phyloP scores from a whole-genome alignment of 2,888 invertebrate species.

The Escarpia spicata region DNA sequence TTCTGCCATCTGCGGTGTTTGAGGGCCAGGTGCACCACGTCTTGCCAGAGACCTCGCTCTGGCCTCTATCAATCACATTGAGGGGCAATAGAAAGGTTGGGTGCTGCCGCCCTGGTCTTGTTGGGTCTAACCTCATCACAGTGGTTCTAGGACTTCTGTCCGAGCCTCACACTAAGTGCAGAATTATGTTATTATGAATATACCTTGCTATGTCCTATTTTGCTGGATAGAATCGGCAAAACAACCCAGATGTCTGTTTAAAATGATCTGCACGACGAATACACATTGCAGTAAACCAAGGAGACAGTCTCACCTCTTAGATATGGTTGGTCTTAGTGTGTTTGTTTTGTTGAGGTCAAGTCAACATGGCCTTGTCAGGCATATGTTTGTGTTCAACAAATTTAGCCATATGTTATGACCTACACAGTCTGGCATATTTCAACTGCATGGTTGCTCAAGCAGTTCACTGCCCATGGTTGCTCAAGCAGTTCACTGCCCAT shows the following conservation, averaged over 20 bases:
- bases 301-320: background rate
- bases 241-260: background rate
- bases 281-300: background rate
- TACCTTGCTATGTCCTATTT: background rate
- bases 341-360: slow-evolving; percentile 12
- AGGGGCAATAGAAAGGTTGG: background rate
- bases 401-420: background rate
- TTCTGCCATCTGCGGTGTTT: background rate
- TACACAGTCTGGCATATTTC: background rate
- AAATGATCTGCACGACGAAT: background rate
- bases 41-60: background rate
- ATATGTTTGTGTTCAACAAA: background rate
- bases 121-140: background rate
- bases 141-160: background rate
- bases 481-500: too few species aligned
- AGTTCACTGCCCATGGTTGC: too few species aligned
- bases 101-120: background rate
- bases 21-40: background rate
- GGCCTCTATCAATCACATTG: background rate
- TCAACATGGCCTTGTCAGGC: background rate
- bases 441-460: background rate
- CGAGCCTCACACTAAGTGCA: background rate
- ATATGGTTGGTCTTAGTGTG: background rate
- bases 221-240: background rate
- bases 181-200: background rate